These are phyloP conservation scores for Hipposideros larvatus DNA, from an alignment of 2,797 vertebrate species.

Conservation along the genomic window DNA sequence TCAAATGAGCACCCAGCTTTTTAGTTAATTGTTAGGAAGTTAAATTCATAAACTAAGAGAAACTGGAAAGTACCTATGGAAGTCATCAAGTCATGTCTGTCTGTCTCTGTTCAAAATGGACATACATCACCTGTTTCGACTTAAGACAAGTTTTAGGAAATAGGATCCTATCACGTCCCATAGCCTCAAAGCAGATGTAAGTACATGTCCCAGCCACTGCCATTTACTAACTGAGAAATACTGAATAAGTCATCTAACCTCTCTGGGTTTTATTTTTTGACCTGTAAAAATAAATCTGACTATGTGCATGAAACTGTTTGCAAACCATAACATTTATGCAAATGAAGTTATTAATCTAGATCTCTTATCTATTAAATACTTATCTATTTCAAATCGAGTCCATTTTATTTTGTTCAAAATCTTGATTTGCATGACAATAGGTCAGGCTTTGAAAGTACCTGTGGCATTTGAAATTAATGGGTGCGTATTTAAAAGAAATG, in stretches of 20 bases:
- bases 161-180: background rate
- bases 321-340: slow-evolving; percentile 26
- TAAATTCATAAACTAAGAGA: background rate
- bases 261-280: slow-evolving; percentile 2
- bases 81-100: background rate
- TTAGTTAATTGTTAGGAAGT: background rate
- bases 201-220: background rate
- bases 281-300: background rate
- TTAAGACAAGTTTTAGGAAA: background rate
- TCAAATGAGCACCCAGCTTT: background rate
- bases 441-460: background rate
- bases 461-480: background rate
- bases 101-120: background rate
- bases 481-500: background rate
- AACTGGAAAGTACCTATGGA: background rate
- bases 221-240: slow-evolving; percentile 37
- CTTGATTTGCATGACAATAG: background rate
- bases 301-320: background rate
- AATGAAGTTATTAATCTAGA: background rate
- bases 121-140: background rate
- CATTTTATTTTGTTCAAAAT: background rate
- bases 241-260: background rate
- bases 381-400: background rate
- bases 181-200: background rate
- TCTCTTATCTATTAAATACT: background rate